Percentiles rank a stretch among this genome's conserved stretches.
phyloP scores from a whole-genome alignment of 2,888 invertebrate species.

The Aelia acuminata region DNA sequence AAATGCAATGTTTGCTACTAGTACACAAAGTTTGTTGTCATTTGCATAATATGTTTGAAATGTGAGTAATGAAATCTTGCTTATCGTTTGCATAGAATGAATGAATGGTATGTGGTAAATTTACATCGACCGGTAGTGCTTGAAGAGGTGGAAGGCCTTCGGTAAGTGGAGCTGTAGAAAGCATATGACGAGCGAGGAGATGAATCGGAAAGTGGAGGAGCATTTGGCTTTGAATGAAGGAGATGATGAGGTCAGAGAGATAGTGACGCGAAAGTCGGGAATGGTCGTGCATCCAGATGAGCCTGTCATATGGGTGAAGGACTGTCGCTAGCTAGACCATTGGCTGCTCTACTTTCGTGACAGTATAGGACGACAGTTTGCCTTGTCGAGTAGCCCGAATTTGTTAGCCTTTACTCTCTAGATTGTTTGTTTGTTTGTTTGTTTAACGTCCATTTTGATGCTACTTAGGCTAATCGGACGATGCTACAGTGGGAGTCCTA shows the following conservation, averaged over 20 bases:
- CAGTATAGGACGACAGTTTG: too few species aligned
- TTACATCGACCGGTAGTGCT: neutral
- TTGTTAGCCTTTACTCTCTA: neutral
- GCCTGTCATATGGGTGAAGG: slow-evolving; percentile 18
- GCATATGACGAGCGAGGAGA: neutral
- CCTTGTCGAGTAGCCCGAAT: neutral
- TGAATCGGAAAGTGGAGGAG: neutral
- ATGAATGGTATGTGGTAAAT: neutral
- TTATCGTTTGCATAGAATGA: too few species aligned
- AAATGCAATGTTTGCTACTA: too few species aligned
- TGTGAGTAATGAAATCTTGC: too few species aligned
- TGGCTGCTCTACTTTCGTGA: neutral
- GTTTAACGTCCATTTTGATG: too few species aligned
- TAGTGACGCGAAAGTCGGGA: slow-evolving; percentile 18
- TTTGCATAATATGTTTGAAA: too few species aligned
- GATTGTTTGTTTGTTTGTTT: too few species aligned
- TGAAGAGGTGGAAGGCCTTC: neutral
- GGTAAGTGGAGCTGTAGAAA: neutral
- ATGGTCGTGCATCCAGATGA: neutral
- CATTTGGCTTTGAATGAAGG: slow-evolving; percentile 7
- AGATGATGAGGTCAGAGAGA: slow-evolving; percentile 40
- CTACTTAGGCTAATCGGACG: too few species aligned
- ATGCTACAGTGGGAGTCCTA: too few species aligned
- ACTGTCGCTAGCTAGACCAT: neutral
- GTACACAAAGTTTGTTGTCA: too few species aligned